Evolutionary conservation across 2,113 vertebrate species (phyloP).

Genomic region (Dicrurus megarhynchus): DNA sequence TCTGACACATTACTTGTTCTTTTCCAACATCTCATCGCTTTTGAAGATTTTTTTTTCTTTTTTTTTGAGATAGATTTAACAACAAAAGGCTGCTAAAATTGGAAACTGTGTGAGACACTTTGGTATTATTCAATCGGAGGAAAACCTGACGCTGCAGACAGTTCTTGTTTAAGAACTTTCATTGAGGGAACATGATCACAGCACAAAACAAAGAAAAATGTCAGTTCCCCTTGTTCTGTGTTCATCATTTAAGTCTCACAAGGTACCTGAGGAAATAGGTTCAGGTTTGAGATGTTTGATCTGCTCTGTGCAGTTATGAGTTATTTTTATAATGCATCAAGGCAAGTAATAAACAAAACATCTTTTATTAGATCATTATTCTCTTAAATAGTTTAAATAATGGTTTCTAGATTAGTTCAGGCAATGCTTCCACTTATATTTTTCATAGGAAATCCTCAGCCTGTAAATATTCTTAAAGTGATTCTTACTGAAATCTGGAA

Average conservation of each 20-base stretch:
- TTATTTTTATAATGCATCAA: slow-evolving; percentile 38
- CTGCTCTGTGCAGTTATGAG: neutral
- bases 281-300: slow-evolving; percentile 19
- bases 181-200: slow-evolving; percentile 27
- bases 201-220: slow-evolving; percentile 19
- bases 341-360: neutral
- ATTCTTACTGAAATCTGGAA: neutral
- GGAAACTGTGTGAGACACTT: slow-evolving; percentile 1
- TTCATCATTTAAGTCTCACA: neutral
- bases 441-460: neutral
- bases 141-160: slow-evolving; percentile 10
- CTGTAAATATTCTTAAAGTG: neutral
- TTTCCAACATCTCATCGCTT: neutral
- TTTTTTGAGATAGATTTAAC: neutral
- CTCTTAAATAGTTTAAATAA: neutral
- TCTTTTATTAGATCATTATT: neutral
- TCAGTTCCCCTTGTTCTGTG: neutral
- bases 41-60: neutral
- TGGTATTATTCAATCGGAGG: neutral
- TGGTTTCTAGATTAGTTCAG: neutral
- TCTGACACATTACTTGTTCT: neutral
- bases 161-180: slow-evolving; percentile 25
- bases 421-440: neutral
- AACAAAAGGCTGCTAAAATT: slow-evolving; percentile 48
- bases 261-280: neutral